Conservation (phyloP, 2,113 vertebrate species). For the Triplophysa rosa region DNA sequence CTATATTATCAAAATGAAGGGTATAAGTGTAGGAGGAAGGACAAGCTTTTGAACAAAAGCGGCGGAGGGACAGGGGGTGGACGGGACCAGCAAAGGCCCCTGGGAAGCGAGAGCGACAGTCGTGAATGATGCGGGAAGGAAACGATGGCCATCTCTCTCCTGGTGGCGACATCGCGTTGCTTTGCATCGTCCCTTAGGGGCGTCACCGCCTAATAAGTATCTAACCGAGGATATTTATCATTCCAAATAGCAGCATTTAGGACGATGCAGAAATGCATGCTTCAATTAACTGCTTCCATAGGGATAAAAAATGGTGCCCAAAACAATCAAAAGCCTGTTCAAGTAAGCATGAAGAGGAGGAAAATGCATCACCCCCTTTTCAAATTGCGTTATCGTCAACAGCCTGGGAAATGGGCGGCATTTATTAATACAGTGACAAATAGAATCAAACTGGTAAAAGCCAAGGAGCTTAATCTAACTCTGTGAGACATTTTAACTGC, state of each 20-base stretch:
- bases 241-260: constrained; percentile 43
- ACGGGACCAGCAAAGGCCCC: background rate
- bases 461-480: constrained; percentile 25
- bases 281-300: constrained; percentile 46
- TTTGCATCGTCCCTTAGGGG: constrained; percentile 46
- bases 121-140: constrained; percentile 29
- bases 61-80: too few relatives aligned
- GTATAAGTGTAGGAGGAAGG: background rate
- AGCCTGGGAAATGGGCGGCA: constrained; percentile 27
- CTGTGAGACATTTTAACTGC: constrained; percentile 23
- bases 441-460: constrained; percentile 26
- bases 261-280: constrained; percentile 28
- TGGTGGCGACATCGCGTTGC: constrained; percentile 27
- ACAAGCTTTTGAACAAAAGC: background rate
- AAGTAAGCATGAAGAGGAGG: constrained; percentile 36
- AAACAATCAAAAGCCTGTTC: constrained; percentile 49
- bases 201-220: constrained; percentile 31
- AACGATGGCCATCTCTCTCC: constrained; percentile 19
- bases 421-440: constrained; percentile 36
- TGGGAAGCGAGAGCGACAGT: background rate
- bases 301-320: constrained; percentile 34
- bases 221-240: constrained; percentile 51
- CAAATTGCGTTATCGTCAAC: constrained; percentile 40
- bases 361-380: constrained; percentile 19
- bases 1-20: constrained; percentile 22